Evolutionary conservation across 2,888 invertebrate species (phyloP).

Genomic region (Dryomyza anilis): DNA sequence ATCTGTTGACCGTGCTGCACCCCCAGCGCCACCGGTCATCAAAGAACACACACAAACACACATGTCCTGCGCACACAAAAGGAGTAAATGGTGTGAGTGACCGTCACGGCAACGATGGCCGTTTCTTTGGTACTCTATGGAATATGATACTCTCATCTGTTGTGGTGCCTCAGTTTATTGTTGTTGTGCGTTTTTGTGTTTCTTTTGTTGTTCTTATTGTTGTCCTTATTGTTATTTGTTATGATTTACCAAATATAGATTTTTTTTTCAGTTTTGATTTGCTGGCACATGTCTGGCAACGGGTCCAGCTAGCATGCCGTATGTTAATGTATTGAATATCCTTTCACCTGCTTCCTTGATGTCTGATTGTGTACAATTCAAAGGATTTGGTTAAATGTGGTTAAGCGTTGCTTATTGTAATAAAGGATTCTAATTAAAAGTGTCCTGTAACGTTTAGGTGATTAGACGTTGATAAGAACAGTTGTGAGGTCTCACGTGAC

Average conservation of each 20-base stretch:
- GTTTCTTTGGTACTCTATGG: conserved; percentile 7
- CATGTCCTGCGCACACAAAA: conserved; percentile 2
- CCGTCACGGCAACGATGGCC: conserved; percentile 9
- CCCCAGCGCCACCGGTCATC: background rate
- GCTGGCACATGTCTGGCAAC: background rate
- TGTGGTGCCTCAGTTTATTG: conserved; percentile 10
- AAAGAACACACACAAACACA: background rate
- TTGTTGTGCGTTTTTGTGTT: background rate
- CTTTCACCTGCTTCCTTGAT: background rate
- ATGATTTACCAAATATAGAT: background rate
- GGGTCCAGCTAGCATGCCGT: background rate
- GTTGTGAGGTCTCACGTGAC: too few species aligned
- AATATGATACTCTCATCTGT: conserved; percentile 23
- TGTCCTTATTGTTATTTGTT: background rate
- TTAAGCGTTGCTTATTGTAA: too few species aligned
- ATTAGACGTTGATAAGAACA: too few species aligned
- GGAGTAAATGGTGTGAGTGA: conserved; percentile 8
- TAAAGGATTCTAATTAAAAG: background rate
- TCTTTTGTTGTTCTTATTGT: background rate
- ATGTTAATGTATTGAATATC: background rate
- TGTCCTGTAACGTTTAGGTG: too few species aligned
- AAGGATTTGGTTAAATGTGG: background rate
- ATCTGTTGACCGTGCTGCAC: background rate
- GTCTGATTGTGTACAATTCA: background rate
- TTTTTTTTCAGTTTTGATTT: too few species aligned